Base-by-base conservation (phyloP, 35 echinoderm and acorn worm genomes). In the Anneissia japonica region DNA sequence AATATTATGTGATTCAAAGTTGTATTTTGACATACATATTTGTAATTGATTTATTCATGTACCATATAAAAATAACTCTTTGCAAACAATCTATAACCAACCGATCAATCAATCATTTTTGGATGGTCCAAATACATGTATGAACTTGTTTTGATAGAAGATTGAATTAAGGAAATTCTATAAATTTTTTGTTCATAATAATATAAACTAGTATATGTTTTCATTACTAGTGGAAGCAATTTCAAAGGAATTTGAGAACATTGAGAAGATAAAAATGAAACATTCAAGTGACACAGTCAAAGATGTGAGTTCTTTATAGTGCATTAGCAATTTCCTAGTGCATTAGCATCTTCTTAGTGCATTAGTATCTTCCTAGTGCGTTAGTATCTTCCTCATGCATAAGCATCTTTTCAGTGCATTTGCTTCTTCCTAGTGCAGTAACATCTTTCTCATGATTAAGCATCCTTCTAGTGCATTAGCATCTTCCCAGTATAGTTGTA, bases 141-240 rank as follows among this genome's bases (percentile, higher is more conserved):
- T 12, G 75, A 87, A 23, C 75, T 80, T 30, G 80, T 93, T 64
- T 82, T 93, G 10, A 90, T 87, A 41, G 85, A 97, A 30, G 84
- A 90, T 38, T 87, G 90, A n/a, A n/a, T n/a, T n/a, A n/a, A n/a
- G n/a, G n/a, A n/a, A n/a, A n/a, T n/a, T n/a, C n/a, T n/a, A n/a
- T n/a, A n/a, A n/a, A n/a, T n/a, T n/a, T n/a, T n/a, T n/a, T n/a
- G n/a, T n/a, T n/a, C n/a, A n/a, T 37, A 77, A 16, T 64, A 32
- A 9, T 7, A 77, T 77, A 35, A 16, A 13, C 3, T 37, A 12
- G 0, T 34, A 3, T 32, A 16, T 34, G 0, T 77, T 6, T 77
- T 19, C 33, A 3, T 37, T 35, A 13, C 23, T 39, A 81, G 79
- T 39, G 1, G 79, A 36, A 40, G 79, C 79, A 16, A 81, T 81